Evolutionary conservation across 2,113 vertebrate genomes (phyloP), one percentile per base, ranked within the genome.

Genomic region (Megaceryle maxima): DNA sequence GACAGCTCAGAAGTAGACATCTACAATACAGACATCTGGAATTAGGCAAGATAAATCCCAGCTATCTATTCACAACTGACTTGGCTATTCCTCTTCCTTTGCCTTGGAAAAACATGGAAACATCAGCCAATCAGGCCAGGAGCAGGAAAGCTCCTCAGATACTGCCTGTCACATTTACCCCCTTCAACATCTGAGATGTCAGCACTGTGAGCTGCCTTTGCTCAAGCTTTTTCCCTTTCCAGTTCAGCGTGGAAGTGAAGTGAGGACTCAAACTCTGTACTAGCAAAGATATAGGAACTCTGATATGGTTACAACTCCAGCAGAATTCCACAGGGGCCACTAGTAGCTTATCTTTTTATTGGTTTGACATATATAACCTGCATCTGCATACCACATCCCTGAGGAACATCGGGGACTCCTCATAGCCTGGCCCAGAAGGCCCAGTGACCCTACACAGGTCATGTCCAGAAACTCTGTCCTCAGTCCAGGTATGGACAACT

Each of bases 181-280:
- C 8, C 28, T 55, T 53, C 5, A 4, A 41, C 31, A 46, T 28
- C 26, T 59, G 39, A 11, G 20, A 44, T 31, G 20, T 31, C 35
- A 87, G 35, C 67, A 69, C 46, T 44, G 4, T 4, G 17, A 57
- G 33, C 35, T 77, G 22, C 24, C 24, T 68, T 64, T 79, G 21
- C 50, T 92, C 51, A 89, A 3, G 3, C 1, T 24, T 68, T 22
- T 55, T 74, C 7, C 16, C 10, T 81, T 83, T 56, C 51, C 51
- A 53, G 14, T 53, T 53, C 53, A 48, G 16, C 0, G 0, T 35
- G 56, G 20, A 70, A 67, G 13, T 1, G 3, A 74, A 50, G 5
- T 31, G 53, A 79, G 28, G 25, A 50, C 22, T 57, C 44, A 75
- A 44, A 11, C 12, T 26, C 11, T 62, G 20, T n/a, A 69, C 44